These are phyloP conservation scores for Tenodera sinensis DNA, from an alignment of 2,888 invertebrate genomes.

Conservation along the genomic window DNA sequence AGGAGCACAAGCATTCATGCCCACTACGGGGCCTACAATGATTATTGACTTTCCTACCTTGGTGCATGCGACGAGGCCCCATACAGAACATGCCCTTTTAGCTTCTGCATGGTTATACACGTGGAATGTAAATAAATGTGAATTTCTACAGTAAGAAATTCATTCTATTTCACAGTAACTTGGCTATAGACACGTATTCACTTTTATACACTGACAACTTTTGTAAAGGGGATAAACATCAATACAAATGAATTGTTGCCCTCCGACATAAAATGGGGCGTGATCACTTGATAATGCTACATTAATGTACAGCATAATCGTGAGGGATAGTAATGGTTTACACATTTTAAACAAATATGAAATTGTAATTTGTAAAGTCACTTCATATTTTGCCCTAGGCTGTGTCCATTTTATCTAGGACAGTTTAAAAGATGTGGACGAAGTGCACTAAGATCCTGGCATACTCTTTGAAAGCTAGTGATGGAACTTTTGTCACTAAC, in stretches of 20 bases:
- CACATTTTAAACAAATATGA: not conserved
- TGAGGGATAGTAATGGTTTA: not conserved
- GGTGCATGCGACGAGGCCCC: conserved; percentile 8
- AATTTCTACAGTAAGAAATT: not conserved
- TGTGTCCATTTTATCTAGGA: not conserved
- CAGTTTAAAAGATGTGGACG: not conserved
- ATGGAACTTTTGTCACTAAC: conserved; percentile 37
- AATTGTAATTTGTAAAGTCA: not conserved
- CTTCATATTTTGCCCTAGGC: not conserved
- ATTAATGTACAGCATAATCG: not conserved
- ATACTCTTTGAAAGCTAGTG: conserved; percentile 31
- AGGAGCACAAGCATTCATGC: not conserved
- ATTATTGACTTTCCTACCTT: conserved; percentile 15
- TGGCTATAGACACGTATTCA: not conserved
- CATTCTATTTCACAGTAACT: not conserved
- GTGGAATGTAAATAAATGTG: not conserved
- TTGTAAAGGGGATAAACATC: not conserved
- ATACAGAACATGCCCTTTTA: not conserved
- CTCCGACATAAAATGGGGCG: not conserved
- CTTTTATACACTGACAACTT: not conserved
- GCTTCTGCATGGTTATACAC: not conserved
- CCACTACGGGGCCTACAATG: not conserved
- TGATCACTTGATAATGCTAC: not conserved
- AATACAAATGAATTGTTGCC: not conserved
- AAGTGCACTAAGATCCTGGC: not conserved